phyloP scores from a whole-genome alignment of 2,113 vertebrate species.

The Sebastes schlegelii region DNA sequence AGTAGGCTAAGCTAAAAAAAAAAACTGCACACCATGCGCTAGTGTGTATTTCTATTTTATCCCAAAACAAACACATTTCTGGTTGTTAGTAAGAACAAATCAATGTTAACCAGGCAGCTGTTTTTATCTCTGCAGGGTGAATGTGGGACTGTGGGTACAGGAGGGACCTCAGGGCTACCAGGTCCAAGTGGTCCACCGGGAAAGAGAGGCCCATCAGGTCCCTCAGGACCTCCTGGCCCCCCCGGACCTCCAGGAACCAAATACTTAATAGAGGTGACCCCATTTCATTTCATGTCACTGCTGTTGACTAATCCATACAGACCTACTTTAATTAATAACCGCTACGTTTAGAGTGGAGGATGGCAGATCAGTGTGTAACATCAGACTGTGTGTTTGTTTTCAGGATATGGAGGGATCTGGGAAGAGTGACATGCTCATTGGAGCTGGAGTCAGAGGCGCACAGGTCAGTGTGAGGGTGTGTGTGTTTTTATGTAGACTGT shows the following conservation, averaged over 20 bases:
- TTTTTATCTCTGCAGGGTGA: conserved; percentile 86
- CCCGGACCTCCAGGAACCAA: conserved; percentile 81
- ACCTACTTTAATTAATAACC: background rate
- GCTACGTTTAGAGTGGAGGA: background rate
- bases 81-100: background rate
- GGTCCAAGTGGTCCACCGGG: conserved; percentile 86
- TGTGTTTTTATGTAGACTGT: background rate
- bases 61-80: background rate
- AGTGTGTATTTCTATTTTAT: background rate
- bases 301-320: background rate
- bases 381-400: conserved; percentile 51
- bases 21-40: background rate
- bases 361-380: background rate
- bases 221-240: conserved; percentile 87
- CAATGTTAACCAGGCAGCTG: background rate
- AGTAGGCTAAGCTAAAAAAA: background rate
- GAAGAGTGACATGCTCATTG: conserved; percentile 66
- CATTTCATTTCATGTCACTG: background rate
- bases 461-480: conserved; percentile 77
- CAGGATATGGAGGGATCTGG: conserved; percentile 93
- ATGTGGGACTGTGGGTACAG: conserved; percentile 81
- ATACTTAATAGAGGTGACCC: conserved; percentile 87
- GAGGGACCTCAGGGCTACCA: conserved; percentile 84
- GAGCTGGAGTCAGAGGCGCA: conserved; percentile 66
- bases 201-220: conserved; percentile 85